phyloP scores from a whole-genome alignment of 1,140 invertebrate species.

The Zeugodacus cucurbitae region DNA sequence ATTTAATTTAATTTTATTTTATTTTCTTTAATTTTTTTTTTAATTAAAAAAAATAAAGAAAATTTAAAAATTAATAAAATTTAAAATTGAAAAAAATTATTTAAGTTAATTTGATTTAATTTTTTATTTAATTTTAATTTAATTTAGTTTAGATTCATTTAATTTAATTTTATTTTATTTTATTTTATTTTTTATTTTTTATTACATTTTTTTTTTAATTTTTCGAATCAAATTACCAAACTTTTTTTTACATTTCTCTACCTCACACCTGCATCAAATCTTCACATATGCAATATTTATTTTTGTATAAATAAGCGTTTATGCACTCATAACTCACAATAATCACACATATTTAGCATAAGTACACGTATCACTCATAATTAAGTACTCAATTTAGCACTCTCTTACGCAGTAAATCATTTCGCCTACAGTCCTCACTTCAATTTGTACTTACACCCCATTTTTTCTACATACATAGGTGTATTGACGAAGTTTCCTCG shows the following conservation, averaged over 20 bases:
- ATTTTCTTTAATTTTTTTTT: too few species aligned
- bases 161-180: too few species aligned
- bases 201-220: too few species aligned
- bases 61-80: too few species aligned
- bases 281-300: neutral
- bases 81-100: too few species aligned
- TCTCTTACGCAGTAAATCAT: conserved; percentile 19
- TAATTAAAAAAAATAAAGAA: too few species aligned
- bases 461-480: neutral
- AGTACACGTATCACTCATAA: neutral
- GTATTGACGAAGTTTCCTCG: neutral
- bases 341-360: neutral
- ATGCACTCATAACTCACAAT: neutral
- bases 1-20: too few species aligned
- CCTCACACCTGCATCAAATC: neutral
- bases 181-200: too few species aligned
- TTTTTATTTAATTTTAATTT: too few species aligned
- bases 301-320: neutral
- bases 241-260: neutral
- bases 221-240: neutral
- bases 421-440: neutral
- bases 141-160: too few species aligned
- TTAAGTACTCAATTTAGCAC: conserved; percentile 37
- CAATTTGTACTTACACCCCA: neutral
- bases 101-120: too few species aligned